phyloP scores from a whole-genome alignment of 2,797 vertebrate species.

The Hirundo rustica region DNA sequence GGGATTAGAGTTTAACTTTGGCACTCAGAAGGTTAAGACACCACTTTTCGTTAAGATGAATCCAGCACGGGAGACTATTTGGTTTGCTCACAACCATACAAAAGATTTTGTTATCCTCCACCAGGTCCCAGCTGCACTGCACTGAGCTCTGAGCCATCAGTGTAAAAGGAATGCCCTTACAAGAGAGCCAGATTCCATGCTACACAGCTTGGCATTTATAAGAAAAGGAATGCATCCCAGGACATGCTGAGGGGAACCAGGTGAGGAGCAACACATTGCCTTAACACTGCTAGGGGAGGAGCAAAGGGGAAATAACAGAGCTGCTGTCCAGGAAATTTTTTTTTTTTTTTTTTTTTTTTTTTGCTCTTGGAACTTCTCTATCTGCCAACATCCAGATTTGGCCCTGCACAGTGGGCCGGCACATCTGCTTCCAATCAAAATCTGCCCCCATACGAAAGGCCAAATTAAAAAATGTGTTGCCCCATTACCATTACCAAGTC shows the following conservation, averaged over 20 bases:
- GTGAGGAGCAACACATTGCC: neutral
- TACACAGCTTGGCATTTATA: neutral
- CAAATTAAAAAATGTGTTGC: constrained; percentile 9
- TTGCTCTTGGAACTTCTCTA: neutral
- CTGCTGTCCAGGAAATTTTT: neutral
- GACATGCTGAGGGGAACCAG: neutral
- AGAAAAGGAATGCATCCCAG: neutral
- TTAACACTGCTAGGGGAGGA: neutral
- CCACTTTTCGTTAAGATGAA: neutral
- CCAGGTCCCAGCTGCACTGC: neutral
- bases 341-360: neutral
- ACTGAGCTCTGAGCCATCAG: neutral
- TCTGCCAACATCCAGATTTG: neutral
- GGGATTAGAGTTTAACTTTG: neutral
- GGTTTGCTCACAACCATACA: neutral
- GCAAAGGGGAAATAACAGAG: neutral
- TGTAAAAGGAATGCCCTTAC: neutral
- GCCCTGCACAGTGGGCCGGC: neutral
- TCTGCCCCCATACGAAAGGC: neutral
- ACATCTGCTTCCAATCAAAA: constrained; percentile 4
- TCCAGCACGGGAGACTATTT: neutral
- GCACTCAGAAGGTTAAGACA: neutral
- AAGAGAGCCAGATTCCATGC: neutral
- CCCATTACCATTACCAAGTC: neutral
- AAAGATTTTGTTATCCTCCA: neutral